phyloP scores from a whole-genome alignment of 2,797 vertebrate genomes.

The Thamnophis elegans region DNA sequence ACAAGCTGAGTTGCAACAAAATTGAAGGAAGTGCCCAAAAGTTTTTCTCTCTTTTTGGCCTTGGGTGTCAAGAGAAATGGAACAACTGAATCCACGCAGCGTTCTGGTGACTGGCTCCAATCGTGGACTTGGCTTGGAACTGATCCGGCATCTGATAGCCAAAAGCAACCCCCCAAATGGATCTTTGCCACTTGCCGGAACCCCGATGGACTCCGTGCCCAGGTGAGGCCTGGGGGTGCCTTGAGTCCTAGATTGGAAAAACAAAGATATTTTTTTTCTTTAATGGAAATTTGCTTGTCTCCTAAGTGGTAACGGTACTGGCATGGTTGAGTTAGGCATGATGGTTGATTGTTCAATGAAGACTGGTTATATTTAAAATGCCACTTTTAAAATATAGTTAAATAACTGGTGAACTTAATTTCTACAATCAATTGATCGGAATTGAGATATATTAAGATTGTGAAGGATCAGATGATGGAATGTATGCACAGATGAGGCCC shows the following conservation, averaged over 20 bases:
- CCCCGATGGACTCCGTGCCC: conserved; percentile 54
- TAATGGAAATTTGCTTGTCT: background rate
- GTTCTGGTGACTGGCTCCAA: conserved; percentile 68
- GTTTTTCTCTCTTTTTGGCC: background rate
- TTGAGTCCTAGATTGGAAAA: background rate
- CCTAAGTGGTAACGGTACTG: background rate
- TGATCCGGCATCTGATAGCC: conserved; percentile 58
- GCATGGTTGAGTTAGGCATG: background rate
- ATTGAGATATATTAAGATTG: too few species aligned
- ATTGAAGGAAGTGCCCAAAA: background rate
- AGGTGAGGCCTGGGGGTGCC: conserved; percentile 43
- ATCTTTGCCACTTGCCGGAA: conserved; percentile 70
- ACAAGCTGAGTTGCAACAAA: background rate
- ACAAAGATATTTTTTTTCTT: background rate
- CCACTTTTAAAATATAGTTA: background rate
- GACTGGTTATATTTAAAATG: background rate
- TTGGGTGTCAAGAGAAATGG: background rate
- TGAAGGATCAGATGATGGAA: too few species aligned
- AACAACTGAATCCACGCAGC: background rate
- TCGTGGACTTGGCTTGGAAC: conserved; percentile 66
- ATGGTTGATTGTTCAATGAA: background rate
- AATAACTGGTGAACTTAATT: background rate
- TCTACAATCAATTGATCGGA: background rate
- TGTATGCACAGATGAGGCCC: too few species aligned
- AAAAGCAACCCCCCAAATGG: conserved; percentile 1